Evolutionary conservation across 2,113 vertebrate genomes (phyloP), one percentile per base, ranked within the genome.

Genomic region (Aythya baeri): DNA sequence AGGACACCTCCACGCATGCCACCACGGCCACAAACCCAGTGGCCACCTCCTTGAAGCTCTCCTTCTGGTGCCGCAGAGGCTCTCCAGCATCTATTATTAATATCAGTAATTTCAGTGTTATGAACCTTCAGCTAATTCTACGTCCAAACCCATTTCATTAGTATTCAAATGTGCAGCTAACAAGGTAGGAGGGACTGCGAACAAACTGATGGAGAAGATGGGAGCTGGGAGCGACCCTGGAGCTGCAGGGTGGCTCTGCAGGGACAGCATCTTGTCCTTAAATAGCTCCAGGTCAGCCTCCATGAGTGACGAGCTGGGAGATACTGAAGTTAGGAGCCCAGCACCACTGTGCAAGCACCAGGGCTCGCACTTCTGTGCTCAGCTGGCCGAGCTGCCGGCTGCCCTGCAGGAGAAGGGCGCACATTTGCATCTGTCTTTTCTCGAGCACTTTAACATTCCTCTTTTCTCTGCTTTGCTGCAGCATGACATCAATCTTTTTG

Each of bases 151-250:
- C 3, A 1, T 20, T 54, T 41, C 10, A 9, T 6, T 31, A 49
- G 83, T 1, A 18, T 0, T 0, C 9, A 59, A 70, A 22, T 0
- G 7, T 2, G 3, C 0, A 6, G 83, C 11, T 10, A 38, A 34
- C 3, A 3, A 62, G 83, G 70, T 10, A 54, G 31, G 82, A 77
- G n/a, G 63, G 63, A 3, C 20, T 9, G 54, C 46, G 12, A 22
- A 29, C 0, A 2, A 62, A n/a, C 34, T 1, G 27, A 16, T 2
- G 2, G 34, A 49, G 76, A 11, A 29, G 71, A 5, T 2, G 41
- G 54, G 49, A 80, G 34, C 7, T 41, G 23, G 9, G 46, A 26
- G 34, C 2, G 9, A 13, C 8, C 49, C 76, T 0, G 1, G 8
- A 58, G 9, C 0, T 1, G 44, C 57, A 58, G 68, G 7, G 2